phyloP scores from a whole-genome alignment of 1,140 invertebrate species.

The Bombus confusus region DNA sequence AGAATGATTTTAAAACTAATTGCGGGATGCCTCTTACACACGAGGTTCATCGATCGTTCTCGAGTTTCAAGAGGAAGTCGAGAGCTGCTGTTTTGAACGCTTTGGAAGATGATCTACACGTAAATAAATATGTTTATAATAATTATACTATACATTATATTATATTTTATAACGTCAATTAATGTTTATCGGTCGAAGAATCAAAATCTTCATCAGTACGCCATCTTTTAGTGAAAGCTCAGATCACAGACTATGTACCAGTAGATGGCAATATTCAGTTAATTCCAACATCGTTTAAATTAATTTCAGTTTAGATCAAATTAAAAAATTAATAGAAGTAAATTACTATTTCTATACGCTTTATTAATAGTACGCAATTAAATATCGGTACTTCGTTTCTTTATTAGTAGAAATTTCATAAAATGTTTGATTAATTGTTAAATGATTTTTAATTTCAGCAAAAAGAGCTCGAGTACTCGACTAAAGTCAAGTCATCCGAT shows the following conservation, averaged over 20 bases:
- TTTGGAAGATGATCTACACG: constrained; percentile 79
- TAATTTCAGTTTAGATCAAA: not conserved
- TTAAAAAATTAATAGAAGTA: not conserved
- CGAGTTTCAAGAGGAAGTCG: constrained; percentile 82
- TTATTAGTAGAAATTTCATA: not conserved
- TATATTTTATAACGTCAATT: not conserved
- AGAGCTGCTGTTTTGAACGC: constrained; percentile 80
- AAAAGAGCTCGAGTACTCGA: constrained; percentile 77
- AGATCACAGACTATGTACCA: not conserved
- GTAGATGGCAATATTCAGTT: constrained; percentile 1
- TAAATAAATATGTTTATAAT: constrained; percentile 53
- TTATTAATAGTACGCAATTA: not conserved
- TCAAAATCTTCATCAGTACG: not conserved
- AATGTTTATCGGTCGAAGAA: not conserved
- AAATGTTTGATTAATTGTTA: not conserved
- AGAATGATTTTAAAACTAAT: constrained; percentile 75
- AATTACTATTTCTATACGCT: not conserved
- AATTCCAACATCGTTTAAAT: not conserved
- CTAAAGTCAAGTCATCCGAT: constrained; percentile 86
- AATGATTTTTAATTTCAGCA: constrained; percentile 53
- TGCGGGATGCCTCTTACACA: constrained; percentile 75
- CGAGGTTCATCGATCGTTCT: constrained; percentile 77
- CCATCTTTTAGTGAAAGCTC: not conserved
- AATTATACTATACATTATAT: not conserved
- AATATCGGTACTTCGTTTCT: not conserved